Conservation (phyloP, 2,888 invertebrate genomes). For the Callimorpha dominula region DNA sequence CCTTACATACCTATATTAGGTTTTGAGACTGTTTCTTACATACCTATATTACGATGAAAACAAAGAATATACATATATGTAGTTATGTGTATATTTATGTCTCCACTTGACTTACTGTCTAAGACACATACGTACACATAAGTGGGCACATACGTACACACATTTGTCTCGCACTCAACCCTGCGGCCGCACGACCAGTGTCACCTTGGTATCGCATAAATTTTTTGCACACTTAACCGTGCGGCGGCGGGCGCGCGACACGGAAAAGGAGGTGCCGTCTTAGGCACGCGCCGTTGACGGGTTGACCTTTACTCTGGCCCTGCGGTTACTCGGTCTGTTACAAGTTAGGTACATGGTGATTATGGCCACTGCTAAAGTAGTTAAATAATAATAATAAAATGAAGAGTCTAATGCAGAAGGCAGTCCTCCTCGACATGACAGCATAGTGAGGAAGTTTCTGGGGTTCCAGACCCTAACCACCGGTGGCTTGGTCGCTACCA, state of each 20-base stretch:
- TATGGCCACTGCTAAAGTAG: background rate
- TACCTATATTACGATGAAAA: background rate
- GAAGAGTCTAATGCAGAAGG: no score
- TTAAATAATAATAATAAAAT: no score
- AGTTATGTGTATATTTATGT: background rate
- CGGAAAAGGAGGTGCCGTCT: constrained; percentile 84
- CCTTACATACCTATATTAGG: no score
- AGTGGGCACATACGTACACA: constrained; percentile 7
- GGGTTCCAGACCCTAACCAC: no score
- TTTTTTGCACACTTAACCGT: constrained; percentile 81
- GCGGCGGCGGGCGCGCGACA: constrained; percentile 62
- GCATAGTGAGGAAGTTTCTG: no score
- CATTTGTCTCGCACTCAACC: constrained; percentile 37
- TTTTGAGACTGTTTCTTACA: no score
- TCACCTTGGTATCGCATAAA: constrained; percentile 73
- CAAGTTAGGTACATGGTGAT: constrained; percentile 11
- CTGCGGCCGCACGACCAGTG: constrained; percentile 39
- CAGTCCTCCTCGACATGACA: no score
- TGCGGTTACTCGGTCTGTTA: constrained; percentile 26
- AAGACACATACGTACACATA: background rate
- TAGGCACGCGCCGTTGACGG: constrained; percentile 71
- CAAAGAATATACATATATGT: background rate
- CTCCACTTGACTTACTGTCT: background rate
- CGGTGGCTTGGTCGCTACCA: no score
- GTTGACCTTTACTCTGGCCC: constrained; percentile 70